These are phyloP conservation scores for Todiramphus saurophagus DNA, from an alignment of 2,113 vertebrate genomes.

Conservation along the genomic window DNA sequence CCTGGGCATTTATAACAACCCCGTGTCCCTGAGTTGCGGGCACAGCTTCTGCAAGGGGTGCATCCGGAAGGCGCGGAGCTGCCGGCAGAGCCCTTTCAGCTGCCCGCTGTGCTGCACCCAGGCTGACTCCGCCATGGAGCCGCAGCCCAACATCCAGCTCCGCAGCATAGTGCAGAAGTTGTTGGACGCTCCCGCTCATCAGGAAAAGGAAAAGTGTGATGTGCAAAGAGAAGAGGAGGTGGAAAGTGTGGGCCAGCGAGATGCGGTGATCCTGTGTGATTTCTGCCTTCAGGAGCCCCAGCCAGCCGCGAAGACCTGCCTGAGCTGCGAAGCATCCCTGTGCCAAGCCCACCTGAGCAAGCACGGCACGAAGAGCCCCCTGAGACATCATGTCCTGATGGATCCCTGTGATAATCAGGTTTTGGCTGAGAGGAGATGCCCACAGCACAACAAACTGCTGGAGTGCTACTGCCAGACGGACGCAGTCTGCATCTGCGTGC, in stretches of 20 bases:
- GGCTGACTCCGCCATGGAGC: background rate
- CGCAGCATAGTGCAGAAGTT: conserved; percentile 67
- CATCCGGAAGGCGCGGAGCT: accelerated
- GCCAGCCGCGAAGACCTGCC: conserved; percentile 70
- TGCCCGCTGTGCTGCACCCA: conserved; percentile 72
- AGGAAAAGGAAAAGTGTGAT: accelerated
- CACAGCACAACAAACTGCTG: conserved; percentile 80
- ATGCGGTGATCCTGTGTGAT: conserved; percentile 69
- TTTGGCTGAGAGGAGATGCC: conserved; percentile 80
- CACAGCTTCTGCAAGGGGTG: conserved; percentile 22
- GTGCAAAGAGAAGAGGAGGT: accelerated
- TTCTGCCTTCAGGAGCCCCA: conserved; percentile 71
- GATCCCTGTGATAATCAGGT: conserved; percentile 65
- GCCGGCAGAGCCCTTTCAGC: accelerated
- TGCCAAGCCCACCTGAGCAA: conserved; percentile 83
- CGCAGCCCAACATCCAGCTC: conserved; percentile 76
- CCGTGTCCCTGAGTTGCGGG: background rate
- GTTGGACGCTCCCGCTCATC: background rate
- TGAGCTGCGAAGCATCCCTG: conserved; percentile 82
- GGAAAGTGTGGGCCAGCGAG: background rate
- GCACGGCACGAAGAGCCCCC: conserved; percentile 54
- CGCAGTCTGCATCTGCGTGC: conserved; percentile 76
- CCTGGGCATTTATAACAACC: background rate
- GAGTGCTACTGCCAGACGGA: conserved; percentile 81
- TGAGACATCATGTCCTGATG: conserved; percentile 74